Evolutionary conservation across 2,113 vertebrate genomes (phyloP).

Genomic region (Oophaga pumilio): DNA sequence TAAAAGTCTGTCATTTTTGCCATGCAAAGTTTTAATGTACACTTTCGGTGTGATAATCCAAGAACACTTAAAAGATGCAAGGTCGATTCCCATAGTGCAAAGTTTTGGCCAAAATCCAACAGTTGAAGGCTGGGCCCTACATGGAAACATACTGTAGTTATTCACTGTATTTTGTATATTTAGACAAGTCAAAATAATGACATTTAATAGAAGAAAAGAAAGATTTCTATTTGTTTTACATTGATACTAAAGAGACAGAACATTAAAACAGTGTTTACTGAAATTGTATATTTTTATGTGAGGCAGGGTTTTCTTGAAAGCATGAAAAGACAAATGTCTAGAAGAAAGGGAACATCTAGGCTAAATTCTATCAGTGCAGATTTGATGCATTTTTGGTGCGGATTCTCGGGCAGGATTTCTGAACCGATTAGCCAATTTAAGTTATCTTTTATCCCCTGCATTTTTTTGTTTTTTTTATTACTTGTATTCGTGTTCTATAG

Average conservation of each 20-base stretch:
- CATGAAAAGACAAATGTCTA: too few relatives aligned
- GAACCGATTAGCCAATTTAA: too few relatives aligned
- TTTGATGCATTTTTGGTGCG: too few relatives aligned
- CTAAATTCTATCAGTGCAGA: too few relatives aligned
- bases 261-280: not conserved
- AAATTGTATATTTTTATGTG: too few relatives aligned
- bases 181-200: constrained; percentile 9
- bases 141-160: not conserved
- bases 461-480: too few relatives aligned
- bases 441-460: too few relatives aligned
- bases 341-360: too few relatives aligned
- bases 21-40: constrained; percentile 60
- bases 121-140: constrained; percentile 37
- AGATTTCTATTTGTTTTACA: not conserved
- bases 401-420: too few relatives aligned
- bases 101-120: constrained; percentile 58
- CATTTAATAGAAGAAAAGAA: not conserved
- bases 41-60: constrained; percentile 61
- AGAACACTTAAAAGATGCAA: constrained; percentile 65
- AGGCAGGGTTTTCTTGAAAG: too few relatives aligned
- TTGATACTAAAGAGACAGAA: not conserved
- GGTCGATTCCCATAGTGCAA: constrained; percentile 58
- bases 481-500: too few relatives aligned
- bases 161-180: constrained; percentile 12
- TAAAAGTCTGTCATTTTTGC: constrained; percentile 56